These are phyloP conservation scores for Mimumesa dahlbomi DNA, from an alignment of 2,888 invertebrate species.

Conservation along the genomic window DNA sequence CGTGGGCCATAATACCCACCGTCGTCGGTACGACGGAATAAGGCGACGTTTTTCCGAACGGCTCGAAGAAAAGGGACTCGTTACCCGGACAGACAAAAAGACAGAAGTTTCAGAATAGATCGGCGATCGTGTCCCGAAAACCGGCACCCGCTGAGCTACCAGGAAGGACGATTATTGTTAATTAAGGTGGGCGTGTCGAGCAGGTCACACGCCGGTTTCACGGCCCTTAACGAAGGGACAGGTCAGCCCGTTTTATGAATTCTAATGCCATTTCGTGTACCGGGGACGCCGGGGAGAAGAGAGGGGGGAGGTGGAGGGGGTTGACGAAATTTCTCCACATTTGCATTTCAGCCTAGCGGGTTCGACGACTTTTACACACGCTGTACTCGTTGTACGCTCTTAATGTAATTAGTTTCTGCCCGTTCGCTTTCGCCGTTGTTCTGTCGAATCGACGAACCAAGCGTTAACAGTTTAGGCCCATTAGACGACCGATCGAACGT, in stretches of 20 bases:
- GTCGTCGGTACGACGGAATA: slow-evolving; percentile 18
- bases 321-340: slow-evolving; percentile 35
- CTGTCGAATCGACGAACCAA: neutral
- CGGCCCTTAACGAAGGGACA: slow-evolving; percentile 57
- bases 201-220: slow-evolving; percentile 56
- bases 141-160: slow-evolving; percentile 70
- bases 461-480: neutral
- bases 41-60: slow-evolving; percentile 21
- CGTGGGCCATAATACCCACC: slow-evolving; percentile 29
- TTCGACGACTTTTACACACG: slow-evolving; percentile 24
- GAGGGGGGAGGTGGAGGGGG: too few species aligned
- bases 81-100: slow-evolving; percentile 53
- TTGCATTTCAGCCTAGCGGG: slow-evolving; percentile 42
- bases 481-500: too few species aligned
- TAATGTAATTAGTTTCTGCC: slow-evolving; percentile 44
- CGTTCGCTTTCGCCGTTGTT: slow-evolving; percentile 17
- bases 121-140: slow-evolving; percentile 44
- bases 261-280: slow-evolving; percentile 31
- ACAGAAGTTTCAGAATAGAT: slow-evolving; percentile 52
- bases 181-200: slow-evolving; percentile 64
- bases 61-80: slow-evolving; percentile 55
- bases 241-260: slow-evolving; percentile 53
- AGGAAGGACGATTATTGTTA: slow-evolving; percentile 71
- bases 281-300: too few species aligned
- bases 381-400: slow-evolving; percentile 19